phyloP scores from a whole-genome alignment of 2,888 invertebrate genomes.

The Nezara viridula region DNA sequence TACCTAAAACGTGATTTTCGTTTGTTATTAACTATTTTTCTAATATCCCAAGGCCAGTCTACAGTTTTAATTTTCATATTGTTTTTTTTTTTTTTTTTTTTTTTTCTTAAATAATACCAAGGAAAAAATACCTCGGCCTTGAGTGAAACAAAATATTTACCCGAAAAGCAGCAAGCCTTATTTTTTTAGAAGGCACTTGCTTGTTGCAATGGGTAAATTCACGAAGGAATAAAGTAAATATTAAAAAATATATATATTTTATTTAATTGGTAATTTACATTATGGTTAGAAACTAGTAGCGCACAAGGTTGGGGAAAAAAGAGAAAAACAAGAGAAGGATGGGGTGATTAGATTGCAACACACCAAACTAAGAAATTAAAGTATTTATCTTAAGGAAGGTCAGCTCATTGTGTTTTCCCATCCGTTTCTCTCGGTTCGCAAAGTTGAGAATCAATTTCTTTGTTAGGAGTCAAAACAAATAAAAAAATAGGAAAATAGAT shows the following conservation, averaged over 20 bases:
- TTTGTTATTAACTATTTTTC: not conserved
- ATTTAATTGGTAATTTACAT: not conserved
- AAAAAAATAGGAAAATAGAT: not conserved
- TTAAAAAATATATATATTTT: not conserved
- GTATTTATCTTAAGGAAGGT: slow-evolving; percentile 17
- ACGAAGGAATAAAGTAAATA: not conserved
- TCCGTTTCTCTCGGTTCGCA: not conserved
- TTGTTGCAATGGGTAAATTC: not conserved
- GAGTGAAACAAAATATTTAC: not conserved
- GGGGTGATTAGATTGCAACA: slow-evolving; percentile 30
- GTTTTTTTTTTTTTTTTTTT: too few species aligned
- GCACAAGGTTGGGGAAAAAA: not conserved
- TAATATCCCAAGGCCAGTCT: not conserved
- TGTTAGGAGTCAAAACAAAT: not conserved
- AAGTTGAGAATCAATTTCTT: not conserved
- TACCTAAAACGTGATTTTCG: not conserved
- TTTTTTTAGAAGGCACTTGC: not conserved
- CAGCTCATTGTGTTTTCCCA: not conserved
- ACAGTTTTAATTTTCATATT: not conserved
- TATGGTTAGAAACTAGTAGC: not conserved
- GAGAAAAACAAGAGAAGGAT: slow-evolving; percentile 19
- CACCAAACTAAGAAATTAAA: not conserved
- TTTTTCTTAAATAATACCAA: not conserved
- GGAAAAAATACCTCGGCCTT: not conserved
- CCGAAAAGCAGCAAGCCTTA: not conserved